Conservation (phyloP, 2,888 invertebrate species). For the Sesamia inferens region DNA sequence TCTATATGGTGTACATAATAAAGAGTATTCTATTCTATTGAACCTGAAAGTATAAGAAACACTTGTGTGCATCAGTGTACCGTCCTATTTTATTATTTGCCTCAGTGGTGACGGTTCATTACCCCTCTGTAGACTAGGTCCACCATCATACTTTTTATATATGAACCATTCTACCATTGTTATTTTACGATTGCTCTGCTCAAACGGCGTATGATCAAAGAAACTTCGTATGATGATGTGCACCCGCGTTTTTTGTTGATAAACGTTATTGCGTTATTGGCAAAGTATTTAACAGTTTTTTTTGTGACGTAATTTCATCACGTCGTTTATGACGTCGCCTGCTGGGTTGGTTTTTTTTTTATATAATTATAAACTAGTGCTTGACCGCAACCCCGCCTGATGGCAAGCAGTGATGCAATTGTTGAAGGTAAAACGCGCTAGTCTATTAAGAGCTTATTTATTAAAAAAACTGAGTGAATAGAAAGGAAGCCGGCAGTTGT, state of each 20-base stretch:
- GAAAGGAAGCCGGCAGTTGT: too few relatives aligned
- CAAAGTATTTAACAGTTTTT: background rate
- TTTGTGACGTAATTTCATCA: too few relatives aligned
- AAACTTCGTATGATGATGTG: conserved; percentile 39
- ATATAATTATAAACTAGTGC: too few relatives aligned
- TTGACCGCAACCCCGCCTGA: too few relatives aligned
- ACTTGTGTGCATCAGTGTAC: conserved; percentile 49
- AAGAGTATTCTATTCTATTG: too few relatives aligned
- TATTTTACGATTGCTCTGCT: conserved; percentile 56
- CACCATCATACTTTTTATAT: conserved; percentile 70
- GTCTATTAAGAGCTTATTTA: too few relatives aligned
- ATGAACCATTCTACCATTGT: conserved; percentile 62
- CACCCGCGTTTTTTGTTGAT: conserved; percentile 25
- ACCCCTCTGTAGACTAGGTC: conserved; percentile 61
- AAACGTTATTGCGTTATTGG: conserved; percentile 20
- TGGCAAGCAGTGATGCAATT: too few relatives aligned
- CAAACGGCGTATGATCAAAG: conserved; percentile 50
- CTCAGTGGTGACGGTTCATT: conserved; percentile 68
- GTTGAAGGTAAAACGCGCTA: too few relatives aligned
- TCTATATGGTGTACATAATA: too few relatives aligned
- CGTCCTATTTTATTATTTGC: conserved; percentile 64
- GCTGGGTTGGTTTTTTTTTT: too few relatives aligned
- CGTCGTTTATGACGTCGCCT: too few relatives aligned
- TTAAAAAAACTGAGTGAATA: too few relatives aligned
- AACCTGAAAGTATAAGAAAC: background rate